Evolutionary conservation across 2,797 vertebrate species (phyloP).

Genomic region (Falco biarmicus): DNA sequence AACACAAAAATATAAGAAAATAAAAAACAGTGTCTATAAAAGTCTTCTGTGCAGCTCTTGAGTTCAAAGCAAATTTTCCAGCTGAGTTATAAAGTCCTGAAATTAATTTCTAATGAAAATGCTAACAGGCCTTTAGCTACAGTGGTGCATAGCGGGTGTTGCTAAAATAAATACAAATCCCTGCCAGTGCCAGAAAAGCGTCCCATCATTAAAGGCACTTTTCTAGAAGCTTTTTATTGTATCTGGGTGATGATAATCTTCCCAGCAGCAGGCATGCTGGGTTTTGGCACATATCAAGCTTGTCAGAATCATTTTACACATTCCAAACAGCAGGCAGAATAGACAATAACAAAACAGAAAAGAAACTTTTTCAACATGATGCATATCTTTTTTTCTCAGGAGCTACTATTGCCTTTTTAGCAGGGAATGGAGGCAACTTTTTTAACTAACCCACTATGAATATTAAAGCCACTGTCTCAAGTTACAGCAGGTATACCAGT

Average conservation of each 20-base stretch:
- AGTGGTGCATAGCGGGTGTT: conserved; percentile 37
- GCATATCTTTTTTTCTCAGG: background rate
- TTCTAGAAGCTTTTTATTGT: conserved; percentile 65
- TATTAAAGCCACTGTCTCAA: background rate
- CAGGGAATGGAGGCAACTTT: conserved; percentile 11
- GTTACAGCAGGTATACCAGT: background rate
- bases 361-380: conserved; percentile 39
- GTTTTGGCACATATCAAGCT: conserved; percentile 64
- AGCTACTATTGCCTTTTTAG: background rate
- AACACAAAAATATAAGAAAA: background rate
- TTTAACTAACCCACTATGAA: background rate
- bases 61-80: conserved; percentile 62
- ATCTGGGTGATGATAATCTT: conserved; percentile 63
- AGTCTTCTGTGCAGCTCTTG: conserved; percentile 19
- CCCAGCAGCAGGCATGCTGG: conserved; percentile 55
- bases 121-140: conserved; percentile 48
- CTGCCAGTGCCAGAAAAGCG: conserved; percentile 43
- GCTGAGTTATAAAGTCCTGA: conserved; percentile 51
- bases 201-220: conserved; percentile 37
- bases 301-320: conserved; percentile 57
- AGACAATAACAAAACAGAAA: conserved; percentile 58
- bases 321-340: conserved; percentile 60
- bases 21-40: background rate
- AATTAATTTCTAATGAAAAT: conserved; percentile 66
- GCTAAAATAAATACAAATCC: conserved; percentile 61